Evolutionary conservation across 2,797 vertebrate genomes (phyloP), one percentile per base, ranked within the genome.

Genomic region (Myripristis murdjan): DNA sequence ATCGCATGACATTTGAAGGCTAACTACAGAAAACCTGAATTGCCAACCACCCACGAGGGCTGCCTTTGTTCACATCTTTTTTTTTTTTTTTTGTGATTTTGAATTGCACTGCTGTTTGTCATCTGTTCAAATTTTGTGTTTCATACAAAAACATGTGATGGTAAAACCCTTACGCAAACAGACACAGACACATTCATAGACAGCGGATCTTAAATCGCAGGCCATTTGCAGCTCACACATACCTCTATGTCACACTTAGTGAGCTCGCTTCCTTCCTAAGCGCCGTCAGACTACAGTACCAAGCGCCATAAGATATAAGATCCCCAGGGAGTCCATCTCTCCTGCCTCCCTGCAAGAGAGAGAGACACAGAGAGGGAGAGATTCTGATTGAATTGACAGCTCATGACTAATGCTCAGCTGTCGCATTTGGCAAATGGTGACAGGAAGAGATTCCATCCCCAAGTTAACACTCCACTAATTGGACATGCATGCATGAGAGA

Each of bases 391-490:
- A 86, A 88, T 65, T 87, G 91, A 87, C 89, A 87, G 87, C 82
- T 90, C 78, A 74, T 61, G 86, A 86, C 83, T 82, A 53, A 78
- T 77, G 72, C 79, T 82, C 64, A 39, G 70, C 87, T 87, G 82
- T 82, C 61, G 53, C 57, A 51, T 83, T 87, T 68, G 49, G 72
- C 78, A 85, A 89, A 84, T 57, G 47, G 8, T 41, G 58, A 82
- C 37, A 59, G 84, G 77, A 87, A 74, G 73, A 51, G 41, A 68
- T 75, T 74, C 70, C 55, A 65, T 85, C 77, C 67, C 15, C 12
- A 83, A 89, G 80, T 83, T 77, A 86, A 60, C 47, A 2, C 67
- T 53, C 39, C 18, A 9, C 73, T 93, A 93, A 93, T 93, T 92
- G 75, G 85, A 85, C 73, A 37, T 54, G 31, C 47, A 52, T 49